These are phyloP conservation scores for Myiotriccus ornatus DNA, from an alignment of 2,797 vertebrate genomes.

Conservation along the genomic window DNA sequence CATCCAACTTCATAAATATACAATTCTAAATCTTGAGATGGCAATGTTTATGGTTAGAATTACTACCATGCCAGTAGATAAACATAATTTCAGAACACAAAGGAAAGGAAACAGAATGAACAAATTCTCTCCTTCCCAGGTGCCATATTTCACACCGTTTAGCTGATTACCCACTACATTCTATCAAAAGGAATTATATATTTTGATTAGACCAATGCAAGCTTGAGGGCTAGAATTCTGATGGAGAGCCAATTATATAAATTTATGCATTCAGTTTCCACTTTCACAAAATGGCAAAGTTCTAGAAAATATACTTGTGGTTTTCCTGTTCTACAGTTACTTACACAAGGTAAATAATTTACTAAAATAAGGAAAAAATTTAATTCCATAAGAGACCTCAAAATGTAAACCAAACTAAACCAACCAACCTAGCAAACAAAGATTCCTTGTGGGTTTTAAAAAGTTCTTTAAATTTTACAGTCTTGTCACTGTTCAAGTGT, in stretches of 20 bases:
- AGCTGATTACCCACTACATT: neutral
- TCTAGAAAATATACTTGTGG: neutral
- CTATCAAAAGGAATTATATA: neutral
- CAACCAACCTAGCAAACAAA: neutral
- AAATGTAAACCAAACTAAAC: neutral
- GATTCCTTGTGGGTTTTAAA: neutral
- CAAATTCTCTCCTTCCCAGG: neutral
- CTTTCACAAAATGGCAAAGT: neutral
- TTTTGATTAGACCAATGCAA: neutral
- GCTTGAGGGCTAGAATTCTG: neutral
- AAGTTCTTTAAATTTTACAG: neutral
- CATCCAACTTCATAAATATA: neutral
- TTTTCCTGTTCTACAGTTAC: neutral
- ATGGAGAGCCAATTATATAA: rapidly evolving
- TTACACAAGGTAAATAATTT: neutral
- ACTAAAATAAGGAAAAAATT: neutral
- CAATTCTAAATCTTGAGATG: neutral
- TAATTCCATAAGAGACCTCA: neutral
- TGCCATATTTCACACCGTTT: neutral
- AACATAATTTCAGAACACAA: neutral
- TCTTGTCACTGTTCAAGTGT: neutral
- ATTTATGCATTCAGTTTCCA: neutral
- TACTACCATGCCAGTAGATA: neutral
- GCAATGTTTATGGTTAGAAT: neutral
- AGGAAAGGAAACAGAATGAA: neutral